Conservation (phyloP, 2,797 vertebrate genomes). For the Epinephelus coioides region DNA sequence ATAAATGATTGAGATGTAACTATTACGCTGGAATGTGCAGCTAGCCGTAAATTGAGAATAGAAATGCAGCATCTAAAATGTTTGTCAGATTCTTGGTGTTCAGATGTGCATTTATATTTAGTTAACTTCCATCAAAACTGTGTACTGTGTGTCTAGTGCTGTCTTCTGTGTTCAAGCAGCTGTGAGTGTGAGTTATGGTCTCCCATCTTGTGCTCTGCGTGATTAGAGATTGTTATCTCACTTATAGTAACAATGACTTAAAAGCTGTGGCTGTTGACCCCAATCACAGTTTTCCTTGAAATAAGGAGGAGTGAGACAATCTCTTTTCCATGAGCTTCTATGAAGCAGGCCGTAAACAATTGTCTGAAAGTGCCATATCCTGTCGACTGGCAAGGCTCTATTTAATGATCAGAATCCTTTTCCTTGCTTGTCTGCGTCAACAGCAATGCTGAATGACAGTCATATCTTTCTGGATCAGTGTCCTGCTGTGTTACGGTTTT, state of each 20-base stretch:
- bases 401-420: background rate
- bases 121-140: background rate
- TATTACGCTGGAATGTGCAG: background rate
- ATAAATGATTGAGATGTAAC: background rate
- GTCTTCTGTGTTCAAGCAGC: background rate
- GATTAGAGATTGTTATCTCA: background rate
- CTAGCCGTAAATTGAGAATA: background rate
- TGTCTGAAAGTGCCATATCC: background rate
- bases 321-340: background rate
- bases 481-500: too few relatives aligned
- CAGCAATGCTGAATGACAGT: too few relatives aligned
- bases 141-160: background rate
- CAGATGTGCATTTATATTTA: background rate
- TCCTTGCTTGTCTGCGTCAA: too few relatives aligned
- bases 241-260: background rate
- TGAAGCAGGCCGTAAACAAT: background rate
- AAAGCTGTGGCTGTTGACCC: background rate
- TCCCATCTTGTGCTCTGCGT: too few relatives aligned
- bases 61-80: background rate
- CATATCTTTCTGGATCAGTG: too few relatives aligned
- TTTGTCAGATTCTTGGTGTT: background rate
- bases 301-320: background rate
- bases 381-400: background rate
- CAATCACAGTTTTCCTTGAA: background rate
- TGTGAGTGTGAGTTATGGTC: too few relatives aligned